Base-by-base conservation (phyloP, 2,113 vertebrate species). In the Labeo catla region DNA sequence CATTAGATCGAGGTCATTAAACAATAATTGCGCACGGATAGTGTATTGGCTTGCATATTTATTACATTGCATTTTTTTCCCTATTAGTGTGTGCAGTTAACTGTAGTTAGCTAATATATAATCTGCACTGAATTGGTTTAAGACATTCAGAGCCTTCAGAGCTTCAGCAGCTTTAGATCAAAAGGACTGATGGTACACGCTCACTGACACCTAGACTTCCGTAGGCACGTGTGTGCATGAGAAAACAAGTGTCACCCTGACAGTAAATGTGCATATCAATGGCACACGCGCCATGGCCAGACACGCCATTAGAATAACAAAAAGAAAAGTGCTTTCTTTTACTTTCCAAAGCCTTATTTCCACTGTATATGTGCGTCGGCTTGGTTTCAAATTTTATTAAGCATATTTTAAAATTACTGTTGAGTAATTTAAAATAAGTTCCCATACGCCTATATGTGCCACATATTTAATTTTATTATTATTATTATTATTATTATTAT, bases 181-280 rank as follows among this genome's bases (percentile, higher is more conserved):
- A 85, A 85, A 4, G 36, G 21, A 1, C 1, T 54, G 47, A 39
- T 34, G 84, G 81, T 39, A 61, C 87, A 73, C 81, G 76, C 77
- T 49, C 85, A 19, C 50, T 59, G 28, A 16, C 87, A 87, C 86
- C 83, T 76, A 12, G 49, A 88, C 89, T 86, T 90, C 89, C 76
- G 76, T 47, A 19, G 89, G 86, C 86, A 84, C 84, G 87, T 81
- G 89, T 52, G 84, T 61, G 21, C 13, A 47, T 81, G 13, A 70
- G 3, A 61, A 82, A 86, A 6, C 2, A 47, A 16, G 65, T 36
- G 34, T 68, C 66, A 21, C 36, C 4, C 39, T 72, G 49, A 43
- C 66, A 9, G 13, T 11, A 13, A 9, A 13, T 13, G 4, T 76
- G 76, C 59, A 81, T 81, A 65, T 80, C 49, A 79, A 88, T 34